Base-by-base conservation (phyloP, 2,888 invertebrate genomes). In the Bugula neritina region DNA sequence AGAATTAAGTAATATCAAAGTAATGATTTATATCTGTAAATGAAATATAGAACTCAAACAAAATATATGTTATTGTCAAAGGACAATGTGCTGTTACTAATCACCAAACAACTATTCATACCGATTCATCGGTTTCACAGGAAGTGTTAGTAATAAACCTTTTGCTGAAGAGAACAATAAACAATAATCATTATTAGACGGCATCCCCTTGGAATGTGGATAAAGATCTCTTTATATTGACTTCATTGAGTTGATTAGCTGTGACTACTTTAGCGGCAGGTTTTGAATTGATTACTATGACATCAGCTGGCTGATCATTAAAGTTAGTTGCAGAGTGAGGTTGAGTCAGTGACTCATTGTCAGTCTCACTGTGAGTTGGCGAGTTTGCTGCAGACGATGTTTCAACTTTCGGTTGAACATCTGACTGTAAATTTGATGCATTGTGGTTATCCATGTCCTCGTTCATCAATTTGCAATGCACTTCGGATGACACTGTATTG, bases 201-300 rank as follows among this genome's bases (percentile, higher is more conserved):
- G 31, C 63, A 31, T 63, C 63, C 13, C 63, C 63, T 13, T 63
- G 63, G 27, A 63, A 63, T 25, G 63, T 63, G 10, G 31, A 25
- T 31, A 63, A 63, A 3, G 63, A 31, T 31, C 31, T 63, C 31
- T 63, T 63, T 31, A 31, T 21, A 63, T 21, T 27, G 21, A 34
- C 21, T 3, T 63, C 34, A 63, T 13, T 63, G 21, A 63, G 34
- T 2, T 13, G 27, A n/a, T 63, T 27, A 13, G 63, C 31, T 13
- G 63, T 31, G 34, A 31, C 5, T 1, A 25, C 13, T 13, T 27
- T 25, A 5, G 3, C 17, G 3, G 29, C n/a, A 5, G 13, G 31
- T 5, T 21, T 2, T 10, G 63, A 63, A 34, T 31, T 63, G 27
- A 63, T 63, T 3, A 63, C 31, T 34, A 63, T 63, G 5, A 63